phyloP scores from a whole-genome alignment of 1,140 invertebrate genomes.

The Aphidius ervi region DNA sequence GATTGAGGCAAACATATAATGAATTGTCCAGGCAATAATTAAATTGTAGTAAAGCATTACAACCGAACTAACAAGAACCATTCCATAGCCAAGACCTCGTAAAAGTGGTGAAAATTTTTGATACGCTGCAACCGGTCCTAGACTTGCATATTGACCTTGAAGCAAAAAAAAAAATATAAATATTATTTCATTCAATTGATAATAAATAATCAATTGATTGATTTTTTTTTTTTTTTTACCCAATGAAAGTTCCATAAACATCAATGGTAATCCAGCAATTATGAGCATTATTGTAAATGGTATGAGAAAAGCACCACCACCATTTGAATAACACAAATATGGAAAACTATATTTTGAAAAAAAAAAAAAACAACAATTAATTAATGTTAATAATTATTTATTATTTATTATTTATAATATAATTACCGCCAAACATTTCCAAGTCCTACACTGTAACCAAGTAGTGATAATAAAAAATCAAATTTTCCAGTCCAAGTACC shows the following conservation, averaged over 20 bases:
- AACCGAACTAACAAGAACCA: slow-evolving; percentile 77
- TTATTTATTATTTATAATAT: too few species aligned
- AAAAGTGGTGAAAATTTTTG: slow-evolving; percentile 66
- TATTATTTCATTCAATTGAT: slow-evolving; percentile 2
- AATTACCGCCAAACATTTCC: slow-evolving; percentile 74
- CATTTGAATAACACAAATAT: slow-evolving; percentile 75
- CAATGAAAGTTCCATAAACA: slow-evolving; percentile 82
- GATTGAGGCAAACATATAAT: slow-evolving; percentile 77
- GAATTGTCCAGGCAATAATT: slow-evolving; percentile 82
- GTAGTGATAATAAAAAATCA: slow-evolving; percentile 75
- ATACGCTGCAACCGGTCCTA: slow-evolving; percentile 69
- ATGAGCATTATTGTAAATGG: slow-evolving; percentile 82
- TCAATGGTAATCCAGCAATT: slow-evolving; percentile 78
- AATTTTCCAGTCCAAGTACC: slow-evolving; percentile 78
- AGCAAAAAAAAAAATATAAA: slow-evolving; percentile 11
- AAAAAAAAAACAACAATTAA: too few species aligned
- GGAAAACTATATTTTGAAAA: slow-evolving; percentile 53
- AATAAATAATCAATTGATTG: not conserved
- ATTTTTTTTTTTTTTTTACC: too few species aligned
- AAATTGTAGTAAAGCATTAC: slow-evolving; percentile 83
- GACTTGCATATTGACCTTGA: slow-evolving; percentile 65
- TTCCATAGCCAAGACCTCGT: slow-evolving; percentile 74
- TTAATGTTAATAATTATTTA: too few species aligned
- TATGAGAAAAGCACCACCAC: slow-evolving; percentile 77
- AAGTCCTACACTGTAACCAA: slow-evolving; percentile 81